Evolutionary conservation across 2,888 invertebrate genomes (phyloP), one percentile per base, ranked within the genome.

Genomic region (Meloe dianella): DNA sequence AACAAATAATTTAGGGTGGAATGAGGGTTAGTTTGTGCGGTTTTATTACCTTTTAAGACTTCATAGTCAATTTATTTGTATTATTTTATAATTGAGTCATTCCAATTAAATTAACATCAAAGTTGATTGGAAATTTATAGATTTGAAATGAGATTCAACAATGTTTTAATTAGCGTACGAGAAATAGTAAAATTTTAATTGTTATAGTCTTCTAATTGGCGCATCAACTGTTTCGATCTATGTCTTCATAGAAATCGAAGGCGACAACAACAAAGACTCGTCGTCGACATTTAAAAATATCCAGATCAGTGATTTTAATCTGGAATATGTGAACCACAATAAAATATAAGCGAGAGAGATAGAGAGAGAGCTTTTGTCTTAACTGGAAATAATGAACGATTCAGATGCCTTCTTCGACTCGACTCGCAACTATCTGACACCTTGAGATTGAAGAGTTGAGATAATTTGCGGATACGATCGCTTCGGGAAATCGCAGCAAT

Each of bases 381-480:
- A 67, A 57, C 67, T 66, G 67, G 66, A 74, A 72, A 74, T 74
- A 74, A 73, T 71, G 72, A 73, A 68, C 73, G 65, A 72, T 69
- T 70, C 69, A 66, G 72, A 68, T 68, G 70, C 67, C 66, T 60
- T 62, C 67, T 61, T 62, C 41, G n/a, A 41, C n/a, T 41, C 41
- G n/a, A n/a, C n/a, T 41, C 41, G n/a, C 41, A 17, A 41, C 68
- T 61, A 70, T 67, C 66, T 72, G 74, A 74, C 74, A 73, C 73
- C 72, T 73, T 56, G 22, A 68, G 74, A 74, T 74, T 62, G 72
- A 64, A 67, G 59, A 41, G 41, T 41, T 5, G 51, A 41, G 74
- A 74, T 74, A 73, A 68, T 59, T 58, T 58, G 32, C 56, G 56
- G 38, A 62, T 57, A 38, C 10, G 56, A 24, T 35, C 62, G 56